Evolutionary conservation across 2,888 invertebrate genomes (phyloP).

Genomic region (Crossocerus cetratus): DNA sequence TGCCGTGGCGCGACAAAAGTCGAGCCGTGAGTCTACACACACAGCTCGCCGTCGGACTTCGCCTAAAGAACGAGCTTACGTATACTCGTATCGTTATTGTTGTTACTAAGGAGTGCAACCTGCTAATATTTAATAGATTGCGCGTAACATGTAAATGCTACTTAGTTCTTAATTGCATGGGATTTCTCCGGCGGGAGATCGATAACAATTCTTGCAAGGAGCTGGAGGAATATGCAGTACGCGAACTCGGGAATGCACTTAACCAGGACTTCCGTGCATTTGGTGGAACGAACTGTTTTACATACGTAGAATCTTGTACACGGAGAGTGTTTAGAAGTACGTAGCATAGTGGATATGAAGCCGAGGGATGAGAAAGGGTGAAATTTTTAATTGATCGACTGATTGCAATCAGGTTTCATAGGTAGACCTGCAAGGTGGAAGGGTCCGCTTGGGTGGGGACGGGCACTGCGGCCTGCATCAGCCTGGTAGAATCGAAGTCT

Average conservation of each 20-base stretch:
- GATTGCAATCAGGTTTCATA: neutral
- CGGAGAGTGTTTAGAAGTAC: constrained; percentile 23
- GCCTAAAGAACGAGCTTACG: constrained; percentile 62
- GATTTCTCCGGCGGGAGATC: neutral
- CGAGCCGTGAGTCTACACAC: constrained; percentile 26
- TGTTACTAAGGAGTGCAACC: constrained; percentile 44
- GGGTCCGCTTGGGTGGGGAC: neutral
- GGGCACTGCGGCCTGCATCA: neutral
- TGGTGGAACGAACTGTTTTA: neutral
- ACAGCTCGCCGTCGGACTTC: constrained; percentile 12
- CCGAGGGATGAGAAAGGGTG: neutral
- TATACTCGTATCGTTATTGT: constrained; percentile 59
- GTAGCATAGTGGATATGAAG: neutral
- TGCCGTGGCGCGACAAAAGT: constrained; percentile 24
- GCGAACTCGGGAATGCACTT: constrained; percentile 3
- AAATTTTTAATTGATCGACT: constrained; percentile 13
- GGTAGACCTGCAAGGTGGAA: neutral
- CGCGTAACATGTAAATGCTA: constrained; percentile 49
- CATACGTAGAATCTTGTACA: constrained; percentile 18
- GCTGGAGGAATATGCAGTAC: too few species aligned
- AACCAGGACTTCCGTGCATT: constrained; percentile 12
- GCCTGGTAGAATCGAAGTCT: too few species aligned
- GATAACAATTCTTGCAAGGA: too few species aligned
- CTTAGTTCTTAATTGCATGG: constrained; percentile 49
- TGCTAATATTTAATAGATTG: constrained; percentile 55